A percentile compares a stretch with the other conserved stretches of the same genome.
Conservation (phyloP, 2,888 invertebrate species). For the Chrysolina americana region DNA sequence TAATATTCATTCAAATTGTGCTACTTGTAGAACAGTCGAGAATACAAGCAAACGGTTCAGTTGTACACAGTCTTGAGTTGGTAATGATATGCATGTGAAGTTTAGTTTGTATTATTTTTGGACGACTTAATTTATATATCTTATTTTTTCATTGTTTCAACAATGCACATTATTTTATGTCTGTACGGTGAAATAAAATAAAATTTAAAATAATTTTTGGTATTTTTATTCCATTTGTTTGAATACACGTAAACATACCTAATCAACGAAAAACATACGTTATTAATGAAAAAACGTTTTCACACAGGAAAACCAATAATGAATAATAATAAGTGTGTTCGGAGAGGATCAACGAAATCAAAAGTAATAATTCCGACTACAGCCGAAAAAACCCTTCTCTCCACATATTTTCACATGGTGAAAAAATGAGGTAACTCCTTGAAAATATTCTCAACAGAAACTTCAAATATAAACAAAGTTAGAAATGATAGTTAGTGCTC, state of each 20-base stretch:
- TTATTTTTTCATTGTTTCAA: conserved; percentile 60
- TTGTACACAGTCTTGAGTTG: conserved; percentile 62
- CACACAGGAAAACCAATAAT: too few species aligned
- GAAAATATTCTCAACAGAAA: too few species aligned
- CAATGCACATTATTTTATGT: conserved; percentile 70
- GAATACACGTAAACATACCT: not conserved
- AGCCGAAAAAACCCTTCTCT: too few species aligned
- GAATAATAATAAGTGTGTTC: too few species aligned
- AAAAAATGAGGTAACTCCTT: too few species aligned
- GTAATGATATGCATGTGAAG: conserved; percentile 64
- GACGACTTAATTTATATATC: conserved; percentile 60
- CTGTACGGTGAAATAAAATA: conserved; percentile 70
- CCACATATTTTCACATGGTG: too few species aligned
- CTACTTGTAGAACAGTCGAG: conserved; percentile 67
- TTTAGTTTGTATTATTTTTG: conserved; percentile 59
- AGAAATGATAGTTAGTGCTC: too few species aligned
- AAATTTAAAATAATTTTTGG: conserved; percentile 54
- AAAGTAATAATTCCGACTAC: too few species aligned
- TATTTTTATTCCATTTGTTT: conserved; percentile 3
- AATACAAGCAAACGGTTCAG: conserved; percentile 62
- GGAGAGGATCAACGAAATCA: too few species aligned
- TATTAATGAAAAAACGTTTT: too few species aligned
- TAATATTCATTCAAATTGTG: conserved; percentile 66
- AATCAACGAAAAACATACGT: too few species aligned
- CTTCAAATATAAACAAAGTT: too few species aligned